Percentiles rank a stretch among this genome's conserved stretches.
Conservation (phyloP, 2,888 invertebrate genomes). For the Trissonchulus latispiculum region DNA sequence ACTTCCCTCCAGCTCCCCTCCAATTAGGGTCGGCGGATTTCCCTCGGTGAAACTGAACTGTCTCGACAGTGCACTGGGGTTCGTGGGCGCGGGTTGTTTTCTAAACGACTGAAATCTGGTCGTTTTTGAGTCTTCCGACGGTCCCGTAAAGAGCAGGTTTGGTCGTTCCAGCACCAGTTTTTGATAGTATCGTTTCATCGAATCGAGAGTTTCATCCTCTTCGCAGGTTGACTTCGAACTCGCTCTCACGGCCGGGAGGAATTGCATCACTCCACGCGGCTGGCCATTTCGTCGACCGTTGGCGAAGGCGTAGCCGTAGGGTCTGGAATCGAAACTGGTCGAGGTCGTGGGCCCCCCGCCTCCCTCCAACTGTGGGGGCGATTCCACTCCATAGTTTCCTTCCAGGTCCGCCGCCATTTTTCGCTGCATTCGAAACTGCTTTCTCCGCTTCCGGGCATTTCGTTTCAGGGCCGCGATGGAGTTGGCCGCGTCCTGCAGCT, state of each 20-base stretch:
- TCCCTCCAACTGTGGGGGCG: background rate
- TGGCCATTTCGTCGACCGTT: background rate
- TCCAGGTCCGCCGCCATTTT: background rate
- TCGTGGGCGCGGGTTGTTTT: background rate
- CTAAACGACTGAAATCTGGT: background rate
- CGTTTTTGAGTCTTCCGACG: too few species aligned
- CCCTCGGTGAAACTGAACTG: background rate
- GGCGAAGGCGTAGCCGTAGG: too few species aligned
- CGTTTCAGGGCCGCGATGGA: conserved; percentile 34
- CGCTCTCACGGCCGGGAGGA: too few species aligned
- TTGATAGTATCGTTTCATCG: too few species aligned
- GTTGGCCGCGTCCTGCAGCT: conserved; percentile 38
- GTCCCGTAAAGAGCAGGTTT: too few species aligned
- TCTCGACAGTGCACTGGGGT: background rate
- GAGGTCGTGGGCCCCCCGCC: background rate
- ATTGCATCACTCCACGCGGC: background rate
- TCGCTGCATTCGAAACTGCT: background rate
- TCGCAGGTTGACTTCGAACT: background rate
- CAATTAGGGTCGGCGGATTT: background rate
- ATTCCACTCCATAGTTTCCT: background rate
- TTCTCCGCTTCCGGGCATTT: background rate
- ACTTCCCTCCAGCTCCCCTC: background rate
- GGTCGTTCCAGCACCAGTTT: background rate
- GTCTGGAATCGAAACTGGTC: background rate
- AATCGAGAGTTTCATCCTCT: background rate